phyloP scores from a whole-genome alignment of 2,888 invertebrate species.

The Cheilosia vernalis region DNA sequence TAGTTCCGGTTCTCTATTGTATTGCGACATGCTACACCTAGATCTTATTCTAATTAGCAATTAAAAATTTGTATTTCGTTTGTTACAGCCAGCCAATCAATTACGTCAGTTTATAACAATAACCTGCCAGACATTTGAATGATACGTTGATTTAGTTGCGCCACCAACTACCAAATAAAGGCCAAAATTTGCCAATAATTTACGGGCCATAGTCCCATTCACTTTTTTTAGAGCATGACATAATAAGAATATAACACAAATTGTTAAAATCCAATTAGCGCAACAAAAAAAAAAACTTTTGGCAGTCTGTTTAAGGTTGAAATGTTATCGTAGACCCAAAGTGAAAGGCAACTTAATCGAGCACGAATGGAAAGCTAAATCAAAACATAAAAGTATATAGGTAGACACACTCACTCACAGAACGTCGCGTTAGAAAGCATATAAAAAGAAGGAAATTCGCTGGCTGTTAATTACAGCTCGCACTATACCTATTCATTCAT shows the following conservation, averaged over 20 bases:
- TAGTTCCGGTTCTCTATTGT: no score
- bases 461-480: background rate
- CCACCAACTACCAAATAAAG: background rate
- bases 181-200: background rate
- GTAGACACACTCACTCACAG: conserved; percentile 15
- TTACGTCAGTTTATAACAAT: background rate
- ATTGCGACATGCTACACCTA: no score
- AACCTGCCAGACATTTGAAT: background rate
- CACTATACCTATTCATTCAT: conserved; percentile 6
- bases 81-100: conserved; percentile 3
- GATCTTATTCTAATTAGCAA: no score
- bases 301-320: background rate
- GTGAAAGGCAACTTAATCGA: conserved; percentile 53
- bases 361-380: conserved; percentile 24
- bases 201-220: conserved; percentile 14
- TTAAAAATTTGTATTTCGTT: no score
- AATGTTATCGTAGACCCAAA: conserved; percentile 30
- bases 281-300: conserved; percentile 12
- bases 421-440: background rate
- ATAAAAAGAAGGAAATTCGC: conserved; percentile 20
- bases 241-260: conserved; percentile 2
- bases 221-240: conserved; percentile 26
- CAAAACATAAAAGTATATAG: conserved; percentile 7
- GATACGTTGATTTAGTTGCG: background rate
- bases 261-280: conserved; percentile 10